Percentiles rank a stretch among this genome's conserved stretches.
These are phyloP conservation scores for Biston stratarius DNA, from an alignment of 2,888 invertebrate genomes.

Conservation along the genomic window DNA sequence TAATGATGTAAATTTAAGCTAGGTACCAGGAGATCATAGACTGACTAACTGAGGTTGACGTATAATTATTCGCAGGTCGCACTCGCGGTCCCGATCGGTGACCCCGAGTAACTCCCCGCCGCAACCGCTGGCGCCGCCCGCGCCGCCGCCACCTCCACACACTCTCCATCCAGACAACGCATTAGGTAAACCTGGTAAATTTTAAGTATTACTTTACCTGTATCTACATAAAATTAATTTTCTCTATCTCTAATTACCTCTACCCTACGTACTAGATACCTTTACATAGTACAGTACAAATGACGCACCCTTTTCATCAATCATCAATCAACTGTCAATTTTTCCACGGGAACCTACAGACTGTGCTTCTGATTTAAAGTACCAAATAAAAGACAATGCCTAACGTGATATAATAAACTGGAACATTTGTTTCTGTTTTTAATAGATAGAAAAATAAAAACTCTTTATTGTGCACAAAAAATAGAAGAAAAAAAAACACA, in stretches of 20 bases:
- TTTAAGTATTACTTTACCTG: not conserved
- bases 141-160: slow-evolving; percentile 73
- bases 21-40: slow-evolving; percentile 35
- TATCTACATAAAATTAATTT: slow-evolving; percentile 32
- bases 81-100: slow-evolving; percentile 79
- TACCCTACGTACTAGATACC: too few relatives aligned
- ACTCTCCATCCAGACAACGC: slow-evolving; percentile 84
- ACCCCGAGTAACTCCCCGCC: slow-evolving; percentile 74
- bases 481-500: too few relatives aligned
- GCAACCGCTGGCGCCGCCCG: slow-evolving; percentile 68
- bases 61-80: slow-evolving; percentile 58
- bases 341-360: too few relatives aligned
- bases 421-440: too few relatives aligned
- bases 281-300: too few relatives aligned
- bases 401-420: too few relatives aligned
- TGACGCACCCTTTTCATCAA: too few relatives aligned
- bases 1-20: slow-evolving; percentile 21
- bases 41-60: slow-evolving; percentile 31
- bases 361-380: too few relatives aligned
- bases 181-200: slow-evolving; percentile 64
- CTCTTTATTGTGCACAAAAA: too few relatives aligned
- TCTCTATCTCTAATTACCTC: not conserved
- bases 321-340: too few relatives aligned
- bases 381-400: too few relatives aligned
- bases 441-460: too few relatives aligned